Base-by-base conservation (phyloP, 2,888 invertebrate genomes). In the Exephanes ischioxanthus region DNA sequence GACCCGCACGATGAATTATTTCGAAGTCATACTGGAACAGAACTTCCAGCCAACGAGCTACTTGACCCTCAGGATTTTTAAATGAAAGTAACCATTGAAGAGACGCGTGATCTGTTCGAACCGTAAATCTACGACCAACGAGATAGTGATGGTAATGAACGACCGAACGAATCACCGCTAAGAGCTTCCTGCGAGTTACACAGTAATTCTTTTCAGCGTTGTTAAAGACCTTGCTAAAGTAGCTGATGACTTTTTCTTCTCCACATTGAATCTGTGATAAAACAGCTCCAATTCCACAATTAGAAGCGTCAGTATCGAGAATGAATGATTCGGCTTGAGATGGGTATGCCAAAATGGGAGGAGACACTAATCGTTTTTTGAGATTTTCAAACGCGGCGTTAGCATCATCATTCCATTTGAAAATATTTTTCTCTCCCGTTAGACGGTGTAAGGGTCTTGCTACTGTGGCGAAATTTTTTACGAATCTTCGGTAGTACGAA, bases 1-100 rank as follows among this genome's bases (percentile, higher is more conserved):
- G 84, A 11, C 90, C 89, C 6, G 84, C 45, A 9, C 91, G 67
- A 85, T 91, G 90, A 37, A 89, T 58, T 3, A 90, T 88, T 55
- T 53, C 53, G 6, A 90, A 91, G 48, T 92, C 87, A 78, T 88
- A 91, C 37, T 89, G 86, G 45, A 90, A 89, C 1, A 92, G 86
- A 55, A 86, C 75, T 80, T 92, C 89, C 4, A 92, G 70, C 91
- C 91, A 93, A 75, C 91, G 86, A 14, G 91, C 92, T 4, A 92
- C 79, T 72, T 93, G 91, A 7, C 92, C 92, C 76, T 92, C 91
- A 0, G 91, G 90, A 75, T 90, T 89, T 70, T 91, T 90, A 51
- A 92, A 91, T 37, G 89, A 89, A 33, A 91, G 80, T 1, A 92
- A 84, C 91, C 91, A 94, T 71, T 88, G 89, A 6, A 92, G 75